These are phyloP conservation scores for Lathamus discolor DNA, from an alignment of 2,113 vertebrate genomes.

Conservation along the genomic window DNA sequence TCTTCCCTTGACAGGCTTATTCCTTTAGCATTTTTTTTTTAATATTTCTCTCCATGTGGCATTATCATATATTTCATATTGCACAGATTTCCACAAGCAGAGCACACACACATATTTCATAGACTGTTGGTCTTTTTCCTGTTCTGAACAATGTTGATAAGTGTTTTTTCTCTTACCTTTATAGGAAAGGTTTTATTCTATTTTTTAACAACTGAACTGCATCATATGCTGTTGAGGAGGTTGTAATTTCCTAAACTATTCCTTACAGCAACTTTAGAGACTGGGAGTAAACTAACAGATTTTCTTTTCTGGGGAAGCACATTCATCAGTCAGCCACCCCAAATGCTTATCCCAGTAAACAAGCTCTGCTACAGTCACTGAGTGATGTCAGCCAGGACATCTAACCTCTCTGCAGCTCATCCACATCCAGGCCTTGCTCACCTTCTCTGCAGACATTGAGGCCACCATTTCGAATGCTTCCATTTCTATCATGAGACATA, in stretches of 20 bases:
- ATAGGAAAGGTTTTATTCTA: neutral
- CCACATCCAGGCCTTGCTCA: neutral
- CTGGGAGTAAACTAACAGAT: neutral
- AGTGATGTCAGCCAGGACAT: neutral
- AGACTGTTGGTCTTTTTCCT: constrained; percentile 26
- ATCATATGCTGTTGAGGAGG: neutral
- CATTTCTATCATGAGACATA: neutral
- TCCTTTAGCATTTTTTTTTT: neutral
- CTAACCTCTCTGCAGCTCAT: fast-evolving
- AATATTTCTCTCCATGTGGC: constrained; percentile 26
- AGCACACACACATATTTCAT: neutral
- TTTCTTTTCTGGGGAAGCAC: neutral
- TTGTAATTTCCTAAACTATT: neutral
- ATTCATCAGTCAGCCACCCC: neutral
- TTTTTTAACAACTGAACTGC: neutral
- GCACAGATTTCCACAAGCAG: constrained; percentile 32
- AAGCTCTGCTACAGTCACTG: neutral
- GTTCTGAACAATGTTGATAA: neutral
- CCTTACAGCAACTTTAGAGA: neutral
- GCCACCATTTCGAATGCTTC: neutral
- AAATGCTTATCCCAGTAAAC: fast-evolving
- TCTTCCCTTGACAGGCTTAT: neutral
- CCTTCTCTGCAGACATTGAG: neutral
- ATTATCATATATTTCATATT: constrained; percentile 25
- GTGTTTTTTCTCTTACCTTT: neutral